phyloP scores from a whole-genome alignment of 2,113 vertebrate species.

The Platanista minor region DNA sequence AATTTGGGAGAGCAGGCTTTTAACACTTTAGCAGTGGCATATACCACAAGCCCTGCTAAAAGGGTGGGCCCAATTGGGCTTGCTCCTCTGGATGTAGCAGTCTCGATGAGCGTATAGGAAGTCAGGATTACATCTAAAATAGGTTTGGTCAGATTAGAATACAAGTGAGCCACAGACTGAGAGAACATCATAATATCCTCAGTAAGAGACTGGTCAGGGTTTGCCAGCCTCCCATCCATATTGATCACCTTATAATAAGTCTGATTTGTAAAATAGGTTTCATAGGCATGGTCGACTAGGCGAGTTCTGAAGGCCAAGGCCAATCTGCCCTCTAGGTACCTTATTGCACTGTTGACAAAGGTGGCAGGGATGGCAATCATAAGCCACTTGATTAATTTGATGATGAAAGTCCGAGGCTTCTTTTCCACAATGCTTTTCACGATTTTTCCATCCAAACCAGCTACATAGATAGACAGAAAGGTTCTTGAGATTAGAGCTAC shows the following conservation, averaged over 20 bases:
- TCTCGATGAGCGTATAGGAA: slow-evolving; percentile 95
- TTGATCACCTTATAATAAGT: slow-evolving; percentile 96
- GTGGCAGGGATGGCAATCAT: slow-evolving; percentile 97
- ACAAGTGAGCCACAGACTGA: slow-evolving; percentile 95
- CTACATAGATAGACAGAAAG: slow-evolving; percentile 97
- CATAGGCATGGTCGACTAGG: slow-evolving; percentile 92
- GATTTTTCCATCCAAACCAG: slow-evolving; percentile 94
- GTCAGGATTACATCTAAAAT: slow-evolving; percentile 96
- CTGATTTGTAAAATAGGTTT: slow-evolving; percentile 94
- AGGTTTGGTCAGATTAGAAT: slow-evolving; percentile 99
- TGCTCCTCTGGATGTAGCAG: slow-evolving; percentile 90
- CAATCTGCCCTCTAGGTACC: slow-evolving; percentile 95
- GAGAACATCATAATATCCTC: slow-evolving; percentile 98
- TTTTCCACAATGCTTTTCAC: slow-evolving; percentile 98
- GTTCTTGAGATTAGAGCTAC: slow-evolving; percentile 95
- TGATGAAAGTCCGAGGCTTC: slow-evolving; percentile 87
- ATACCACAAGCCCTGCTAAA: slow-evolving; percentile 94
- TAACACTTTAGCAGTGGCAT: slow-evolving; percentile 92
- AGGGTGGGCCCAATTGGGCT: slow-evolving; percentile 92
- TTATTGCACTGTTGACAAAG: slow-evolving; percentile 97
- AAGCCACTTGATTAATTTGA: slow-evolving; percentile 94
- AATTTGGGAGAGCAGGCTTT: slow-evolving; percentile 95
- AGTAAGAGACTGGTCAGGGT: slow-evolving; percentile 97
- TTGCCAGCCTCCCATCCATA: slow-evolving; percentile 95
- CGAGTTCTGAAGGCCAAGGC: slow-evolving; percentile 96